Percentiles rank a stretch among this genome's conserved stretches.
Evolutionary conservation across 2,888 invertebrate species (phyloP).

Genomic region (Drosophila mimica): DNA sequence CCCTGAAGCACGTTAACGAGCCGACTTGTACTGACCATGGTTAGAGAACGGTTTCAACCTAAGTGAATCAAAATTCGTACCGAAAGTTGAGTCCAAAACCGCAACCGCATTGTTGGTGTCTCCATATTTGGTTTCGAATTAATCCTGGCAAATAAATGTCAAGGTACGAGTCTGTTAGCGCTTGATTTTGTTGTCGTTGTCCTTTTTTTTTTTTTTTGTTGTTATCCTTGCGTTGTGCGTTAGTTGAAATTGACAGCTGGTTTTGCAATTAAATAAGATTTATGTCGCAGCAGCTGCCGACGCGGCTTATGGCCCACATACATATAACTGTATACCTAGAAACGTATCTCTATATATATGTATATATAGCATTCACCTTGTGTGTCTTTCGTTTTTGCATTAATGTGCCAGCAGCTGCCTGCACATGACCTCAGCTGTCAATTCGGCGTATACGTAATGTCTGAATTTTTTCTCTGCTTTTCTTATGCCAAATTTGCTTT

Average conservation of each 20-base stretch:
- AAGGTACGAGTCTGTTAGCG: slow-evolving; percentile 57
- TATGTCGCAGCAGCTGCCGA: slow-evolving; percentile 56
- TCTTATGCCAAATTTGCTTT: slow-evolving; percentile 19
- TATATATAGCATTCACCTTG: slow-evolving; percentile 24
- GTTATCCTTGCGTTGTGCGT: slow-evolving; percentile 29
- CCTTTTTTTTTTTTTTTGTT: slow-evolving; percentile 2
- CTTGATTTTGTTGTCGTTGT: slow-evolving; percentile 46
- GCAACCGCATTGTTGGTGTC: slow-evolving; percentile 32
- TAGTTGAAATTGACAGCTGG: slow-evolving; percentile 77
- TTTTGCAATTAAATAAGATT: slow-evolving; percentile 80
- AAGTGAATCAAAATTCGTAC: slow-evolving; percentile 54
- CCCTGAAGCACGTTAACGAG: slow-evolving; percentile 51
- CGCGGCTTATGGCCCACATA: slow-evolving; percentile 25
- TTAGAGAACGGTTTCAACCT: slow-evolving; percentile 30
- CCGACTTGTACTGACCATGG: slow-evolving; percentile 28
- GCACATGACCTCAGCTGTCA: slow-evolving; percentile 69
- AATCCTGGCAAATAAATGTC: slow-evolving; percentile 67
- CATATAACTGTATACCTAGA: not conserved
- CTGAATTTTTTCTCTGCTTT: not conserved
- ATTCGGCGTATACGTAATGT: slow-evolving; percentile 41
- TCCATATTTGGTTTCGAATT: slow-evolving; percentile 22
- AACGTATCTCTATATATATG: slow-evolving; percentile 11
- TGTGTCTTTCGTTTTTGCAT: slow-evolving; percentile 46
- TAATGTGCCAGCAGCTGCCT: slow-evolving; percentile 63
- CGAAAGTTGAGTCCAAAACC: slow-evolving; percentile 9